phyloP scores from a whole-genome alignment of 2,797 vertebrate species.

The Myoxocephalus aenaeus region DNA sequence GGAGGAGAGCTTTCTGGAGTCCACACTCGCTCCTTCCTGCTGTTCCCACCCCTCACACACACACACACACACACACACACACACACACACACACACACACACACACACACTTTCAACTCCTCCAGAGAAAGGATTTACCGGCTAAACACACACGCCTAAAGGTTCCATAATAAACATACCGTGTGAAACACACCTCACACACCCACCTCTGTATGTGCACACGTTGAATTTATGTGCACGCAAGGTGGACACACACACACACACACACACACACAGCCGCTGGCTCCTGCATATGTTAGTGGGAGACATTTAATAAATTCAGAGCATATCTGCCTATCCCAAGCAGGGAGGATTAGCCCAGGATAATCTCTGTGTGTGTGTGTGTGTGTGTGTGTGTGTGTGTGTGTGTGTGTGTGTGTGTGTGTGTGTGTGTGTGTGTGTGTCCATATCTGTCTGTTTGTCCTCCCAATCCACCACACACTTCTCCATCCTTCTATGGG shows the following conservation, averaged over 20 bases:
- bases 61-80: slow-evolving; percentile 43
- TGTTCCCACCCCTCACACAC: slow-evolving; percentile 76
- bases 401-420: slow-evolving; percentile 39
- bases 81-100: slow-evolving; percentile 30
- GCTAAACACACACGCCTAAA: slow-evolving; percentile 57
- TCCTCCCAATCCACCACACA: slow-evolving; percentile 66
- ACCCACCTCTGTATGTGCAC: slow-evolving; percentile 52
- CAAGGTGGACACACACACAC: slow-evolving; percentile 48
- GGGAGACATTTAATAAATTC: slow-evolving; percentile 83
- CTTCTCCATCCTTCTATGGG: slow-evolving; percentile 32
- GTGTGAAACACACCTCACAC: slow-evolving; percentile 49
- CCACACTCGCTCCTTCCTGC: slow-evolving; percentile 74
- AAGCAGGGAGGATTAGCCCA: slow-evolving; percentile 75
- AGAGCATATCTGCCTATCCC: slow-evolving; percentile 78
- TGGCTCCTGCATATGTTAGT: slow-evolving; percentile 78
- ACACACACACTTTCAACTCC: slow-evolving; percentile 51
- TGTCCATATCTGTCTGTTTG: slow-evolving; percentile 49
- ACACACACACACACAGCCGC: slow-evolving; percentile 41
- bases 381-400: slow-evolving; percentile 48
- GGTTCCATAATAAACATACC: slow-evolving; percentile 60
- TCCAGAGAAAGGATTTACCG: slow-evolving; percentile 72
- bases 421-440: slow-evolving; percentile 47
- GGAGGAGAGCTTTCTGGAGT: slow-evolving; percentile 82
- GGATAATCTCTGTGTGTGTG: slow-evolving; percentile 68
- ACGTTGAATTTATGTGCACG: slow-evolving; percentile 46